Conservation (phyloP, 2,797 vertebrate species). For the Neosilurus hyrtlii region DNA sequence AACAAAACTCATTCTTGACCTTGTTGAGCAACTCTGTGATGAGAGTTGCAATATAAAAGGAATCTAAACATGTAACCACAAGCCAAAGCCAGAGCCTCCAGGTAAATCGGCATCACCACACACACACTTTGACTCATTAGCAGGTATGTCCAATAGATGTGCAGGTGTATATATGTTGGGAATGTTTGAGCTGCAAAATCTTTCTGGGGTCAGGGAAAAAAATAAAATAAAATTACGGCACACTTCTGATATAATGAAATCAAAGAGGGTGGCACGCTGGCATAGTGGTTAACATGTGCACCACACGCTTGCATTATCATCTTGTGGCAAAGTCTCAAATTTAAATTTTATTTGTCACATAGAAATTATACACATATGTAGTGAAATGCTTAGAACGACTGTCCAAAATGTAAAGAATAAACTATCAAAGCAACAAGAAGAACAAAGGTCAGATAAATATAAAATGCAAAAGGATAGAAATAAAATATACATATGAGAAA, state of each 20-base stretch:
- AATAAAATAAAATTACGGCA: neutral
- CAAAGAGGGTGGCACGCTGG: neutral
- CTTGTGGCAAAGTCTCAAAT: no score
- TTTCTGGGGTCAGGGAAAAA: no score
- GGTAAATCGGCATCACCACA: conserved; percentile 7
- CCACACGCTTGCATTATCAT: no score
- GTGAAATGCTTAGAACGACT: no score
- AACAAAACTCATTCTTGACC: conserved; percentile 30
- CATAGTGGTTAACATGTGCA: no score
- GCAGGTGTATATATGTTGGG: neutral
- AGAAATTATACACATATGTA: no score
- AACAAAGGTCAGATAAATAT: no score
- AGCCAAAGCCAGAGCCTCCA: conserved; percentile 13
- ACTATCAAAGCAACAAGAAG: no score
- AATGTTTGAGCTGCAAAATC: neutral
- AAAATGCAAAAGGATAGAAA: no score
- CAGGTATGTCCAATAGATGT: neutral
- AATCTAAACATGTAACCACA: conserved; percentile 37
- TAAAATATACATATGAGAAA: no score
- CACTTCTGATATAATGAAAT: neutral
- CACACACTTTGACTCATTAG: neutral
- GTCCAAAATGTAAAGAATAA: no score
- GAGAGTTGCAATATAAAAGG: neutral
- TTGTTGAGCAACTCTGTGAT: conserved; percentile 31
- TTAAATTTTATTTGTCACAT: no score